Evolutionary conservation across 2,888 invertebrate genomes (phyloP).

Genomic region (Loripinus fragilis): DNA sequence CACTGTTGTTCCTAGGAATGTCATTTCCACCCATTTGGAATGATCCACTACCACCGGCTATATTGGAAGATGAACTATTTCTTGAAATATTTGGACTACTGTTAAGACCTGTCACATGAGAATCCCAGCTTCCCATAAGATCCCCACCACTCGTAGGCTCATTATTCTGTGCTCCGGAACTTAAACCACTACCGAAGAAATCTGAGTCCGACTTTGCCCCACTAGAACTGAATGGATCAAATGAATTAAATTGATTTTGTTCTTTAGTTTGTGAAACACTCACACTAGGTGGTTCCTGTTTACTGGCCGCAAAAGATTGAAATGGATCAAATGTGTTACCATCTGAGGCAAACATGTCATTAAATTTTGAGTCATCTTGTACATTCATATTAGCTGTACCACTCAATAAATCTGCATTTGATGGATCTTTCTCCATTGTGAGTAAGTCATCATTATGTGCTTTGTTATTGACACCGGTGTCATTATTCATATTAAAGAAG

Average conservation of each 20-base stretch:
- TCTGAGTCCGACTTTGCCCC: constrained; percentile 5
- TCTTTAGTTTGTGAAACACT: constrained; percentile 39
- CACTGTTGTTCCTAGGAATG: constrained; percentile 47
- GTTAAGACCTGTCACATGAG: constrained; percentile 36
- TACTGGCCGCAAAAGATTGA: constrained; percentile 59
- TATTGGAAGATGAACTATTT: constrained; percentile 62
- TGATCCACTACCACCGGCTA: constrained; percentile 39
- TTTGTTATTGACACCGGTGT: constrained; percentile 45
- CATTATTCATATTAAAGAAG: constrained; percentile 29
- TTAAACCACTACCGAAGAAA: constrained; percentile 15
- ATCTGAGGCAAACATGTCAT: constrained; percentile 20
- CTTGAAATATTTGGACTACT: constrained; percentile 62
- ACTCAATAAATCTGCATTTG: constrained; percentile 73
- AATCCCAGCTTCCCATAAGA: constrained; percentile 76
- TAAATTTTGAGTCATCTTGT: constrained; percentile 21
- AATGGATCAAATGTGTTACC: constrained; percentile 79
- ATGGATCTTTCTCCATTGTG: constrained; percentile 66
- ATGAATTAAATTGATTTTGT: constrained; percentile 47
- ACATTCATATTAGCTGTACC: constrained; percentile 49
- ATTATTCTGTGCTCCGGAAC: constrained; percentile 20
- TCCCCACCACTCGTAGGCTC: too few species aligned
- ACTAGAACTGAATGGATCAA: constrained; percentile 75
- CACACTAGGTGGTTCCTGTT: constrained; percentile 46
- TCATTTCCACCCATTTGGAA: constrained; percentile 34
- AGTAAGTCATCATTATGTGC: constrained; percentile 65